Evolutionary conservation across 1,140 invertebrate species (phyloP).

Genomic region (Lanistes nyassanus): DNA sequence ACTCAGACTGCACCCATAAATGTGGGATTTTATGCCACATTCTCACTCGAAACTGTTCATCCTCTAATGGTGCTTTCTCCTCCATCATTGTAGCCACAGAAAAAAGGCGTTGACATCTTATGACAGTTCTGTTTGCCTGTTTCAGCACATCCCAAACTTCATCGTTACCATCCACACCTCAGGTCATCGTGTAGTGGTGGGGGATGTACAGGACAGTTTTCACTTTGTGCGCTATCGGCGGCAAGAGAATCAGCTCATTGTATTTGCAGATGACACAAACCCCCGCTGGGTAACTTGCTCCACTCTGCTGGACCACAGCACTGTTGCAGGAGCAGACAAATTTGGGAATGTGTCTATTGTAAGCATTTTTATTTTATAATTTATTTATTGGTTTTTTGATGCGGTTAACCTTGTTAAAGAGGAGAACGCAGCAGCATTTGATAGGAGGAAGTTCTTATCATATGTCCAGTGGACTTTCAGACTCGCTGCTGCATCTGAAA

Average conservation of each 20-base stretch:
- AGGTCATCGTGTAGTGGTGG: constrained; percentile 92
- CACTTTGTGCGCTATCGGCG: constrained; percentile 96
- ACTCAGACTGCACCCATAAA: too few species aligned
- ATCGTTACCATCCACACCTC: constrained; percentile 93
- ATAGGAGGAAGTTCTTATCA: too few species aligned
- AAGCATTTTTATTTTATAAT: constrained; percentile 55
- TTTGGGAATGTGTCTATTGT: constrained; percentile 98
- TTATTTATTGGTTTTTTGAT: background rate
- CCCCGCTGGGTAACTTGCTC: constrained; percentile 95
- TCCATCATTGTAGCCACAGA: background rate
- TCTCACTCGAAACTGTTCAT: too few species aligned
- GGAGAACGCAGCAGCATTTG: too few species aligned
- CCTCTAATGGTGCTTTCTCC: background rate
- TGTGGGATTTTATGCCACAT: too few species aligned
- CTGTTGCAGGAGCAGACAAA: constrained; percentile 95
- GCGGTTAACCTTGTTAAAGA: too few species aligned
- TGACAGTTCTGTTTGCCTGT: constrained; percentile 33
- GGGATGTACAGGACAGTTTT: constrained; percentile 97
- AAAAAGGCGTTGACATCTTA: background rate
- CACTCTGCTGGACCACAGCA: constrained; percentile 95
- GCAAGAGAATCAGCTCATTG: constrained; percentile 95
- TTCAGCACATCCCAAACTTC: constrained; percentile 91
- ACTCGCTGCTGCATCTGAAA: too few species aligned
- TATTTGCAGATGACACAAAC: constrained; percentile 98
- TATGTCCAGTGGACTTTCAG: too few species aligned